Evolutionary conservation across 2,888 invertebrate genomes (phyloP).

Genomic region (Drosophila borborema): DNA sequence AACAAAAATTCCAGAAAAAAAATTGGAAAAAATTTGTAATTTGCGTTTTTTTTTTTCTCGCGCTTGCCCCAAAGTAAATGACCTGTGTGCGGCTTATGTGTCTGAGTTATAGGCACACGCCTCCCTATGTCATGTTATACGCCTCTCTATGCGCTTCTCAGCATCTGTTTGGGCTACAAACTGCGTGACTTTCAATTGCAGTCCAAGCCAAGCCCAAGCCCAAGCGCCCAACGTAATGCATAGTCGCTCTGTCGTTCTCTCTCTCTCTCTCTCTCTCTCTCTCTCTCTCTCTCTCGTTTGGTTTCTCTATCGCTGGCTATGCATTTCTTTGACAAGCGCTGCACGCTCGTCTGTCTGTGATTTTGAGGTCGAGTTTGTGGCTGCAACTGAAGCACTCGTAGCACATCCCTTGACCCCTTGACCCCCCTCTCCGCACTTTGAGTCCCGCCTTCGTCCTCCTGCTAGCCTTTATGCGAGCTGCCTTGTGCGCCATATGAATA

Average conservation of each 20-base stretch:
- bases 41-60: slow-evolving; percentile 1
- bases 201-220: neutral
- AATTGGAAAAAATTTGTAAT: slow-evolving; percentile 3
- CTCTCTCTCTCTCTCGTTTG: slow-evolving; percentile 1
- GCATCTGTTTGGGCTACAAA: slow-evolving; percentile 27
- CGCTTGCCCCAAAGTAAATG: slow-evolving; percentile 43
- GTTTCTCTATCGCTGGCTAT: neutral
- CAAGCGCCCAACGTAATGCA: neutral
- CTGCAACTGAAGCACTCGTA: slow-evolving; percentile 31
- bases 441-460: too few species aligned
- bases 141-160: slow-evolving; percentile 13
- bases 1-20: slow-evolving; percentile 13
- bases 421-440: neutral
- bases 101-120: neutral
- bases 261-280: neutral
- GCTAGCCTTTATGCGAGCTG: slow-evolving; percentile 11
- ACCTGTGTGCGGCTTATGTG: slow-evolving; percentile 34
- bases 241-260: neutral
- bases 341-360: slow-evolving; percentile 55
- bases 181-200: slow-evolving; percentile 51
- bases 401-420: slow-evolving; percentile 9
- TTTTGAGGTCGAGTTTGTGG: slow-evolving; percentile 59
- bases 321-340: slow-evolving; percentile 35
- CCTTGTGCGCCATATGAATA: slow-evolving; percentile 56
- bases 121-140: neutral